Conservation (phyloP, 1,140 invertebrate species). For the Heterodera carotae region DNA sequence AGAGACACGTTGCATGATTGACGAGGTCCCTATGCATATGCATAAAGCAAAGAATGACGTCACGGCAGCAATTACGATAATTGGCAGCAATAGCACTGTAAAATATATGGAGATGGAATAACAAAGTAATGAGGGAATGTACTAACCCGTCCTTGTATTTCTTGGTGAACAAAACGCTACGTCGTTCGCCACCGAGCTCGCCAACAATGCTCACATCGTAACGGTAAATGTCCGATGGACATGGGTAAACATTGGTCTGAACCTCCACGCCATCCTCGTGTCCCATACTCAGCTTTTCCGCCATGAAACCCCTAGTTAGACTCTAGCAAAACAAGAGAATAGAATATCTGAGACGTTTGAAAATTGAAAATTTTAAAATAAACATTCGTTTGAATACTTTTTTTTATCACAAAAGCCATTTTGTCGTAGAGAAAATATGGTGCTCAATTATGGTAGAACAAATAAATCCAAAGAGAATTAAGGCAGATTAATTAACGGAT, state of each 20-base stretch:
- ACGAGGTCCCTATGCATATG: background rate
- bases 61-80: conserved; percentile 17
- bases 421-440: no score
- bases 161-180: conserved; percentile 15
- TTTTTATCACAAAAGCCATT: no score
- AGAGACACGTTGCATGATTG: conserved; percentile 8
- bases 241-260: conserved; percentile 32
- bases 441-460: no score
- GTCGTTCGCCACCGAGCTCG: background rate
- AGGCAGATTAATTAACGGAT: no score
- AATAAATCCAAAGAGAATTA: no score
- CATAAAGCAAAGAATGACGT: conserved; percentile 25
- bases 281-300: background rate
- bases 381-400: no score
- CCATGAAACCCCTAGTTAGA: no score
- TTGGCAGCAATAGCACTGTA: conserved; percentile 19
- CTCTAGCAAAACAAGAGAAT: no score
- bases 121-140: background rate
- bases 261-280: conserved; percentile 9
- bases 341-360: no score
- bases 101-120: background rate
- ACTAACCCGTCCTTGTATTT: conserved; percentile 33
- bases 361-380: no score
- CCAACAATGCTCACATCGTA: conserved; percentile 34
- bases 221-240: conserved; percentile 9